Conservation (phyloP, 2,888 invertebrate species). For the Syritta pipiens region DNA sequence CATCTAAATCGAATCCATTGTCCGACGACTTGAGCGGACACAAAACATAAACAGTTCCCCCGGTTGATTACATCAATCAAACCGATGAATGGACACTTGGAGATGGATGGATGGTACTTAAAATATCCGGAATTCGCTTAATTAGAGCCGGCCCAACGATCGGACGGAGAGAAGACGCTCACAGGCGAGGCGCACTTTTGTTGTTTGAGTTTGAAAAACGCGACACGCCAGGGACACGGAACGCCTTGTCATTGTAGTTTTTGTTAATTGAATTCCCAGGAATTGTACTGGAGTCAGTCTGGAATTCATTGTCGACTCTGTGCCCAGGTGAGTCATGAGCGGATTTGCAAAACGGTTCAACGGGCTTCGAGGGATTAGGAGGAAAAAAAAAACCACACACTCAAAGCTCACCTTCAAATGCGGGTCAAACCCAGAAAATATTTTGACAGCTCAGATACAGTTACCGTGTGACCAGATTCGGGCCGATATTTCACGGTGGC, state of each 20-base stretch:
- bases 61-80: slow-evolving; percentile 42
- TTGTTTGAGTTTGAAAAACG: slow-evolving; percentile 1
- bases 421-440: slow-evolving; percentile 38
- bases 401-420: slow-evolving; percentile 24
- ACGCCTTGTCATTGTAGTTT: slow-evolving; percentile 42
- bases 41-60: slow-evolving; percentile 9
- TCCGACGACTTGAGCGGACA: slow-evolving; percentile 9
- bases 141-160: slow-evolving; percentile 20
- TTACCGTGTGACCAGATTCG: not conserved
- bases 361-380: slow-evolving; percentile 17
- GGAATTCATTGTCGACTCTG: not conserved
- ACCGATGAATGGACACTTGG: slow-evolving; percentile 13
- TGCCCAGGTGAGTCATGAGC: slow-evolving; percentile 30
- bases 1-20: slow-evolving; percentile 23
- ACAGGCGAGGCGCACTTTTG: too few relatives aligned
- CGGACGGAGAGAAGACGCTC: not conserved
- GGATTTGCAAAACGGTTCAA: slow-evolving; percentile 39
- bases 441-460: slow-evolving; percentile 5
- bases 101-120: slow-evolving; percentile 32
- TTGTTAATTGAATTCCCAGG: slow-evolving; percentile 51
- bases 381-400: slow-evolving; percentile 1
- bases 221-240: slow-evolving; percentile 29
- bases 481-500: slow-evolving; percentile 27
- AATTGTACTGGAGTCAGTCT: not conserved
- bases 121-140: slow-evolving; percentile 38